phyloP scores from a whole-genome alignment of 2,113 vertebrate genomes.

The Ascaphus truei region DNA sequence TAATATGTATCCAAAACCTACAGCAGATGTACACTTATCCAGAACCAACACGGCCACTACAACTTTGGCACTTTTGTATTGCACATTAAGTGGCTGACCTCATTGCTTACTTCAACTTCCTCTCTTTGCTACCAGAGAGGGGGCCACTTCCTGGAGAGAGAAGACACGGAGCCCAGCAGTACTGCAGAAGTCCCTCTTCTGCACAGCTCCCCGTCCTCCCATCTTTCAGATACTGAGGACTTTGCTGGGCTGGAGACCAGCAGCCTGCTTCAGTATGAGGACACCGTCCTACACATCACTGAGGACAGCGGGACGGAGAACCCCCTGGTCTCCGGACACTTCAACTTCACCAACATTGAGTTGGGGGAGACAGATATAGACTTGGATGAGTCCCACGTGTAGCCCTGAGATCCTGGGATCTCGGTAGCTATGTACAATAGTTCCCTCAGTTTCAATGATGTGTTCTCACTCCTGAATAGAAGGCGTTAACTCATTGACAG shows the following conservation, averaged over 20 bases:
- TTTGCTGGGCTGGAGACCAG: conserved; percentile 77
- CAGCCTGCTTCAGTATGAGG: conserved; percentile 73
- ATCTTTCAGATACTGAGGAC: conserved; percentile 78
- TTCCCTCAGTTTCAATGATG: neutral
- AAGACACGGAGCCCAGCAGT: conserved; percentile 42
- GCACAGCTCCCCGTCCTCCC: conserved; percentile 46
- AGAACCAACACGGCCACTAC: no score
- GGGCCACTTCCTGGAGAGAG: conserved; percentile 41
- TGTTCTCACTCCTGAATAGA: neutral
- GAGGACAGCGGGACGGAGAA: conserved; percentile 89
- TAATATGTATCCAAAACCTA: no score
- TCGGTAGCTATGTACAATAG: neutral
- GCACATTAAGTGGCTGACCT: no score
- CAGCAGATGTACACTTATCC: no score
- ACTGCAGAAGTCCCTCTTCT: conserved; percentile 37
- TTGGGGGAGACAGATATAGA: conserved; percentile 62
- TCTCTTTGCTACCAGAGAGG: conserved; percentile 52
- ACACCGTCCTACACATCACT: conserved; percentile 73
- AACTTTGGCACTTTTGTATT: no score
- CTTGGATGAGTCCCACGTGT: conserved; percentile 90
- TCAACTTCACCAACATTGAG: conserved; percentile 64
- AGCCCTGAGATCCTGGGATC: conserved; percentile 38
- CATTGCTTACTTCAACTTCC: neutral
- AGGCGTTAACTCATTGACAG: neutral
- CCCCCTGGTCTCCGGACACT: conserved; percentile 74